Conservation (phyloP, 53 echinoderm and acorn worm species). For the Luidia sarsii region DNA sequence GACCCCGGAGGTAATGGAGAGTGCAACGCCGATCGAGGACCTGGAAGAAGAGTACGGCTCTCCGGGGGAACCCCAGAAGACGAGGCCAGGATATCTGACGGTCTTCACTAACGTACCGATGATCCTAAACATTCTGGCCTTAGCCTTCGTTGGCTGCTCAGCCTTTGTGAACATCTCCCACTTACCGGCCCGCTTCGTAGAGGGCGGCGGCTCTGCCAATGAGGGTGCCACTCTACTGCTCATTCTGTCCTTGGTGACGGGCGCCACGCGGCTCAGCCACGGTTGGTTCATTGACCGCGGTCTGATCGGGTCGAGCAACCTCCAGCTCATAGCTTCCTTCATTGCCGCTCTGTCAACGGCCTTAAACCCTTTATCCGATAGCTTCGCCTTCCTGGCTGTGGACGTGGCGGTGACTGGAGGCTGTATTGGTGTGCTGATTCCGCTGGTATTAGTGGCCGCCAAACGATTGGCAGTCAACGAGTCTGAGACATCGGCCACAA, state of each 20-base stretch:
- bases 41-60: background rate
- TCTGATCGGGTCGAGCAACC: background rate
- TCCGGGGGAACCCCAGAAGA: too few species aligned
- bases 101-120: background rate
- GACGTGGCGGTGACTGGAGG: background rate
- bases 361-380: slow-evolving; percentile 22
- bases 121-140: background rate
- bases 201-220: slow-evolving; percentile 19
- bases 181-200: background rate
- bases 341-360: background rate
- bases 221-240: slow-evolving; percentile 1
- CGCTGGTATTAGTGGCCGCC: slow-evolving; percentile 9
- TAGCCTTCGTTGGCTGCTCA: too few species aligned
- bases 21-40: background rate
- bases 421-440: background rate
- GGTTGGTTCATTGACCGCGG: slow-evolving; percentile 25
- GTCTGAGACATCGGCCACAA: background rate
- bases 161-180: background rate
- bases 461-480: background rate
- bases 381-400: slow-evolving; percentile 3
- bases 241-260: background rate
- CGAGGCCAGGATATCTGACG: background rate
- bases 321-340: background rate
- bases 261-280: background rate
- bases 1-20: background rate